Conservation (phyloP, 2,888 invertebrate species). For the Drosophila putrida region DNA sequence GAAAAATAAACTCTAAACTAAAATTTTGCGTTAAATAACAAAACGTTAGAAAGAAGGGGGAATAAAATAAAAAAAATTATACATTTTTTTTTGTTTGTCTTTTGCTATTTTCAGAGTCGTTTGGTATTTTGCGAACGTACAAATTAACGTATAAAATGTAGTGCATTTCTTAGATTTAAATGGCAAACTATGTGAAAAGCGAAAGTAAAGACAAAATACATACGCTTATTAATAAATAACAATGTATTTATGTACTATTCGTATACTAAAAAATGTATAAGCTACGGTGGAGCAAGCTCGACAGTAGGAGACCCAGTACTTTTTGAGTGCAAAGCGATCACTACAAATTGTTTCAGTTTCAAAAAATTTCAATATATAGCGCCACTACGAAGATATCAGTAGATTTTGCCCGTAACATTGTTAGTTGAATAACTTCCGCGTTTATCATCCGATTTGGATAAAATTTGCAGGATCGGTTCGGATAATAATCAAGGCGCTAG, state of each 20-base stretch:
- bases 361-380: too few species aligned
- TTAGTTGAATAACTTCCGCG: too few species aligned
- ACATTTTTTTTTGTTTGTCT: constrained; percentile 30
- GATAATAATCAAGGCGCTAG: too few species aligned
- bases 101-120: constrained; percentile 61
- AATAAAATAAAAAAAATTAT: constrained; percentile 24
- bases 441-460: too few species aligned
- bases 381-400: too few species aligned
- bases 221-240: constrained; percentile 31
- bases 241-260: constrained; percentile 5
- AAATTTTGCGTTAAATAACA: constrained; percentile 43
- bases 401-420: too few species aligned
- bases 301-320: too few species aligned
- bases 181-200: constrained; percentile 71
- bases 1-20: constrained; percentile 18
- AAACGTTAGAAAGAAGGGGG: constrained; percentile 22
- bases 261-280: too few species aligned
- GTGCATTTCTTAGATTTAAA: constrained; percentile 66
- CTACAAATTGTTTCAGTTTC: too few species aligned
- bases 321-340: too few species aligned
- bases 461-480: too few species aligned
- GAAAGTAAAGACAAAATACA: constrained; percentile 36
- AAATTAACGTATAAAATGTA: constrained; percentile 74
- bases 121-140: constrained; percentile 52
- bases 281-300: too few species aligned